Evolutionary conservation across 1,140 invertebrate species (phyloP).

Genomic region (Ceratina australensis): DNA sequence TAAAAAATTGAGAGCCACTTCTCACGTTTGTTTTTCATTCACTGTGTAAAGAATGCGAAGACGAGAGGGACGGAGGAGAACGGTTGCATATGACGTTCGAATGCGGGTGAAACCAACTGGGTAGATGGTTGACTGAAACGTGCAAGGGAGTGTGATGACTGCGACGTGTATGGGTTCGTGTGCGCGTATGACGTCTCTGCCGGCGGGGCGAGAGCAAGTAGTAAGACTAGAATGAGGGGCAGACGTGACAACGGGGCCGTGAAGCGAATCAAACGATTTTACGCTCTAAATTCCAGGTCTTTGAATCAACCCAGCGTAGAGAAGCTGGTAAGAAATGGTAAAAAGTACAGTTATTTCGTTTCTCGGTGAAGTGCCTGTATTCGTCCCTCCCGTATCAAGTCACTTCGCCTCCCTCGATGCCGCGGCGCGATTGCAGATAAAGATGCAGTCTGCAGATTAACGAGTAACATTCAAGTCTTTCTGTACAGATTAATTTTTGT

Average conservation of each 20-base stretch:
- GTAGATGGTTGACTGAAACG: slow-evolving; percentile 21
- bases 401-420: slow-evolving; percentile 1
- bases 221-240: slow-evolving; percentile 45
- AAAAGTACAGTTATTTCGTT: slow-evolving; percentile 51
- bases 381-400: slow-evolving; percentile 11
- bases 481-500: too few species aligned
- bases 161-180: neutral
- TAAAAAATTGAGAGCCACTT: neutral
- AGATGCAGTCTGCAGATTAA: neutral
- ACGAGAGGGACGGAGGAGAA: neutral
- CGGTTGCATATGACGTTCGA: slow-evolving; percentile 35
- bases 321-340: slow-evolving; percentile 47
- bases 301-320: slow-evolving; percentile 49
- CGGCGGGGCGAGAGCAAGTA: slow-evolving; percentile 29
- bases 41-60: neutral
- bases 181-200: slow-evolving; percentile 7
- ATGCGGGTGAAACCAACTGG: slow-evolving; percentile 22
- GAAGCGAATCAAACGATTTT: slow-evolving; percentile 69
- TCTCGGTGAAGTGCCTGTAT: slow-evolving; percentile 23
- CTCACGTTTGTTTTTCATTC: neutral
- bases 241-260: slow-evolving; percentile 57
- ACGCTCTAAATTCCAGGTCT: slow-evolving; percentile 64
- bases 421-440: slow-evolving; percentile 7
- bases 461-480: too few species aligned
- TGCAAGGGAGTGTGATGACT: neutral